Base-by-base conservation (phyloP, 2,888 invertebrate genomes). In the Drosophila subquinaria region DNA sequence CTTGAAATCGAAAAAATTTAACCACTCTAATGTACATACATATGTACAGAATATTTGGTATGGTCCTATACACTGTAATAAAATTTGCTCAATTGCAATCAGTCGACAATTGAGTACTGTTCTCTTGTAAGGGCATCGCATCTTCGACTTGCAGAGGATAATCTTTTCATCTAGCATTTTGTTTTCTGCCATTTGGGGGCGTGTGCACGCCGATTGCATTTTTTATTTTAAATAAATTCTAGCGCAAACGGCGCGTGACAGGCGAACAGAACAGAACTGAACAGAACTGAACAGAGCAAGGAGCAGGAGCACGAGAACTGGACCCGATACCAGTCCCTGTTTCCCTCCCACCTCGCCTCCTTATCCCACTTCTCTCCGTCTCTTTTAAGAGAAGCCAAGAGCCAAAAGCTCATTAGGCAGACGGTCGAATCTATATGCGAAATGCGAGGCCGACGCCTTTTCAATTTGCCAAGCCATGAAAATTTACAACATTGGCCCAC, bases 171-270 rank as follows among this genome's bases (percentile, higher is more conserved):
- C 15, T 4, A 3, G 5, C 1, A 3, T 40, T 15, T 17, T 3
- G 40, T 51, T 20, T 10, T 51, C 48, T 55, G 53, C 35, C 1
- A 15, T 76, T 85, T 81, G 88, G 85, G 88, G 84, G 84, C 88
- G 84, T 87, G 85, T 69, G 73, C 73, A 69, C 73, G 76, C 76
- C 82, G 86, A 87, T 83, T 87, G 83, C 83, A 87, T 87, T 83
- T 83, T 30, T 30, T 30, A 30, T 88, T 88, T 86, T 2, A 82
- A 89, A 89, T 88, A 90, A 90, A 90, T 90, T 87, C 86, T 86
- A 74, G 80, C 76, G 76, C 82, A 90, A 90, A 90, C 90, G 89
- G 88, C 82, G 82, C 85, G 85, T 84, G 84, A 88, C 88, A 79
- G 80, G 73, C 69, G 9, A 23, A 47, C 36, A 40, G 33, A 30